phyloP scores from a whole-genome alignment of 2,888 invertebrate species.

The Ennomos quercinarius region DNA sequence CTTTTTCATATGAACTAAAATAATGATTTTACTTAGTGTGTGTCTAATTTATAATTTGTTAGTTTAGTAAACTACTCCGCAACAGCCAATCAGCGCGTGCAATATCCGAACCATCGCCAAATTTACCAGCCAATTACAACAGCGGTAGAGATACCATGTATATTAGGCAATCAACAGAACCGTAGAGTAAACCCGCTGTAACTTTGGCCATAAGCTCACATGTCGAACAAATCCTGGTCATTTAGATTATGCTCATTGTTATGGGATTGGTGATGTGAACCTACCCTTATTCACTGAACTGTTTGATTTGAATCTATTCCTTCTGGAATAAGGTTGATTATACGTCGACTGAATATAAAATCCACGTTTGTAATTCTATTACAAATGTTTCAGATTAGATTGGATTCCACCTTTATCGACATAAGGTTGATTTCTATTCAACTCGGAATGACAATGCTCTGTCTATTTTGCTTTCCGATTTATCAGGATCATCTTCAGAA shows the following conservation, averaged over 20 bases:
- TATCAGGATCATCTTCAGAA: conserved; percentile 19
- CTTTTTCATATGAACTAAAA: too few species aligned
- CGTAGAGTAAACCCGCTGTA: conserved; percentile 44
- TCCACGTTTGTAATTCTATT: conserved; percentile 12
- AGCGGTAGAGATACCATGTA: conserved; percentile 11
- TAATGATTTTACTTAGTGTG: too few species aligned
- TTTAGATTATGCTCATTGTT: conserved; percentile 71
- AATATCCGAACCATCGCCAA: neutral
- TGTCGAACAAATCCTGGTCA: conserved; percentile 63
- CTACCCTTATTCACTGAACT: conserved; percentile 16
- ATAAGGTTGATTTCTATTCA: conserved; percentile 42
- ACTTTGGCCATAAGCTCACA: conserved; percentile 47
- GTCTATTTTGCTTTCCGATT: conserved; percentile 21
- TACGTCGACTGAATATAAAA: neutral
- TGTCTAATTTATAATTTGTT: too few species aligned
- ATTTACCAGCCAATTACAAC: conserved; percentile 20
- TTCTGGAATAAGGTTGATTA: conserved; percentile 6
- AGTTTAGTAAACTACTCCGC: too few species aligned
- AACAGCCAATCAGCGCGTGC: neutral
- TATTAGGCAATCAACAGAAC: conserved; percentile 46
- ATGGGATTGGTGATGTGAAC: conserved; percentile 48
- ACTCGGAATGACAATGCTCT: conserved; percentile 8
- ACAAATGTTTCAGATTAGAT: conserved; percentile 23
- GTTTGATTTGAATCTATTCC: conserved; percentile 10
- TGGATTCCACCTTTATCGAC: conserved; percentile 38